Percentiles rank a stretch among this genome's conserved stretches.
phyloP scores from a whole-genome alignment of 2,113 vertebrate genomes.

The Chascanopsetta lugubris region DNA sequence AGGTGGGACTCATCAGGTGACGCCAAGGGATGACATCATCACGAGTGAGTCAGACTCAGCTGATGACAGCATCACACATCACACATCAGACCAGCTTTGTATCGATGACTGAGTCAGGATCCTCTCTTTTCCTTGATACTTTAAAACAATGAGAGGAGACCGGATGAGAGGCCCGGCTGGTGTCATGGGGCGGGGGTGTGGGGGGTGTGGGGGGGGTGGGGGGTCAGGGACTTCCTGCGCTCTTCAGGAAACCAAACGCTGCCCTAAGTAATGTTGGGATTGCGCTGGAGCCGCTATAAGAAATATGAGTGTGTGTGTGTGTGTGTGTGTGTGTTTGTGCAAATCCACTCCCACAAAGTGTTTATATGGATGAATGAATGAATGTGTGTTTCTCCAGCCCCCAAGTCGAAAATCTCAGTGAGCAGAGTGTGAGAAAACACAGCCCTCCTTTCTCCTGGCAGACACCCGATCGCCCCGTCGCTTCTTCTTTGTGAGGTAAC shows the following conservation, averaged over 20 bases:
- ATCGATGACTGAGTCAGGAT: conserved; percentile 52
- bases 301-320: conserved; percentile 5
- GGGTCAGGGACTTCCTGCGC: conserved; percentile 62
- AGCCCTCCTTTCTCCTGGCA: conserved; percentile 67
- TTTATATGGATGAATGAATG: conserved; percentile 8
- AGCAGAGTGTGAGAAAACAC: conserved; percentile 78
- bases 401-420: conserved; percentile 40
- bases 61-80: conserved; percentile 17
- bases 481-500: conserved; percentile 70
- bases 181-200: conserved; percentile 57
- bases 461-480: conserved; percentile 71
- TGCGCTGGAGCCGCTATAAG: conserved; percentile 19
- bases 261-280: conserved; percentile 17
- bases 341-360: conserved; percentile 8
- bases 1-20: conserved; percentile 29
- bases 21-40: conserved; percentile 34
- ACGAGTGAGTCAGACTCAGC: conserved; percentile 20
- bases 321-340: conserved; percentile 2
- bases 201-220: no score
- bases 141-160: conserved; percentile 63
- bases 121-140: conserved; percentile 32
- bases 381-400: conserved; percentile 48
- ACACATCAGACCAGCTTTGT: conserved; percentile 28
- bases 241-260: conserved; percentile 62
- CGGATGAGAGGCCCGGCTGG: conserved; percentile 57